Evolutionary conservation across 2,113 vertebrate species (phyloP), one percentile per base, ranked within the genome.

Genomic region (Anhinga anhinga): DNA sequence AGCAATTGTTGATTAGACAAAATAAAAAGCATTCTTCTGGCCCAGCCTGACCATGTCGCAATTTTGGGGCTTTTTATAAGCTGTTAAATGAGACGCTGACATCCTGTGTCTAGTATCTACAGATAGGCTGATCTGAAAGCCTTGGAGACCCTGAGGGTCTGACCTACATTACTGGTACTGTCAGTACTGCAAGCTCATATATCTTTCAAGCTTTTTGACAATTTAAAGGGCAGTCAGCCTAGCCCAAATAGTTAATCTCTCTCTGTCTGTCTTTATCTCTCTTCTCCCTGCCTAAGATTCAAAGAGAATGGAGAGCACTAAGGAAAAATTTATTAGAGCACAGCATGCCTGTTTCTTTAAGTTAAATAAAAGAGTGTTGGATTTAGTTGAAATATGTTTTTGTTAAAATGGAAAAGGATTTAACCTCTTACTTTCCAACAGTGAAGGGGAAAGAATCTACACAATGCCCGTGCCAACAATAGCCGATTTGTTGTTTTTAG

Each of bases 241-340:
- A 88, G 91, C 91, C 94, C 94, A 96, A 66, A 77, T 50, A 88
- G 86, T 97, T 98, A 81, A 96, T 97, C n/a, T 86, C 67, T 50
- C 22, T 59, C 25, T 83, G 15, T 45, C 15, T 82, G 19, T 67
- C 12, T 76, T 13, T 79, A 20, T 34, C 19, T 52, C 50, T 77
- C 25, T 65, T 34, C 25, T 69, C 93, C 81, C 65, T 69, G 52
- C 25, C n/a, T 47, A 86, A 87, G 55, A 92, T 44, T 97, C 95
- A 97, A 97, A 98, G 93, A 89, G 52, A 91, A 97, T 74, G 25
- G 59, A 94, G 47, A 79, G 76, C 16, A 67, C 95, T 96, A 97
- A 96, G 90, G 76, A 94, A 95, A 95, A 95, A 96, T 96, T 96
- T 98, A 94, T 96, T 93, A 73, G 91, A 88, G 87, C 83, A 49